These are phyloP conservation scores for Oxycera nigricornis DNA, from an alignment of 2,888 invertebrate species.

Conservation along the genomic window DNA sequence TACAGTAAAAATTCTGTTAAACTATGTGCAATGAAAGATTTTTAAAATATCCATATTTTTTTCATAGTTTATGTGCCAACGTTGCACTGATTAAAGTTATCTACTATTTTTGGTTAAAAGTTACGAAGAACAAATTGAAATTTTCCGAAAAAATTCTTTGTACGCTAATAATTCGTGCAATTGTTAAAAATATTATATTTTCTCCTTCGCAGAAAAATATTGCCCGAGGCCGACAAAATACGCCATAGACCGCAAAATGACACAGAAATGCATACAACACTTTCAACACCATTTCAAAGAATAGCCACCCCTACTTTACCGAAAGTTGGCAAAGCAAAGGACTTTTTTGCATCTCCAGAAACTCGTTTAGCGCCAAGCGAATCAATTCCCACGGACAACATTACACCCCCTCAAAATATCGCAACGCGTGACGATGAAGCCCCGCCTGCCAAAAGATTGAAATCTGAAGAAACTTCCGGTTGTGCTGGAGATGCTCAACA, in stretches of 20 bases:
- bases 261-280: slow-evolving; percentile 31
- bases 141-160: too few species aligned
- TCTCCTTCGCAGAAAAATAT: slow-evolving; percentile 49
- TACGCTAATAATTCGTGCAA: neutral
- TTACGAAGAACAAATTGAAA: too few species aligned
- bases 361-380: slow-evolving; percentile 36
- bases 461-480: neutral
- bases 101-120: too few species aligned
- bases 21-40: too few species aligned
- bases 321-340: slow-evolving; percentile 43
- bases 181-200: neutral
- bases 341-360: slow-evolving; percentile 42
- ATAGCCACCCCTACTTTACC: slow-evolving; percentile 46
- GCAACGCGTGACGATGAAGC: slow-evolving; percentile 35
- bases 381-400: slow-evolving; percentile 16
- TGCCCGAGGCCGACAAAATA: slow-evolving; percentile 39
- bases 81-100: too few species aligned
- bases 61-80: too few species aligned
- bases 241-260: neutral
- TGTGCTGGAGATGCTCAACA: neutral
- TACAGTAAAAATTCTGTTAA: too few species aligned
- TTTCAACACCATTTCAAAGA: slow-evolving; percentile 43
- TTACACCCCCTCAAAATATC: slow-evolving; percentile 45
- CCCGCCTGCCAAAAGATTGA: slow-evolving; percentile 34
- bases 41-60: too few species aligned